Base-by-base conservation (phyloP, 2,113 vertebrate genomes). In the Mus pahari region DNA sequence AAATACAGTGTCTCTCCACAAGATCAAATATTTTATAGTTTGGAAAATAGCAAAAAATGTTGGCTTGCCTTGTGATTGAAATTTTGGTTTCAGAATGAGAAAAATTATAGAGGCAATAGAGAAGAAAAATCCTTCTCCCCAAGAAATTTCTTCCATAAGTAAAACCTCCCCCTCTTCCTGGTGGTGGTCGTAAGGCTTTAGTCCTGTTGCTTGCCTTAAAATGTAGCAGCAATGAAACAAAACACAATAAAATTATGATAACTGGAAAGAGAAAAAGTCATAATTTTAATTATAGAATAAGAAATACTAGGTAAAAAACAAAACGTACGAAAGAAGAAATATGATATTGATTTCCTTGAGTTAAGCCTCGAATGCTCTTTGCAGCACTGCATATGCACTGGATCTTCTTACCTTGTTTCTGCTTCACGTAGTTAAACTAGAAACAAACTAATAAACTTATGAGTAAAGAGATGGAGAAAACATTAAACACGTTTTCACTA, bases 31-130 rank as follows among this genome's bases (percentile, higher is more conserved):
- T 73, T 87, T 94, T 39, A 86, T 20, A 66, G 73, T 95, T 95
- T 86, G 19, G 64, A 96, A 97, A 91, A 84, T 81, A 89, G 73
- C 45, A 90, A 20, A 88, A 71, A 87, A 77, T 91, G 10, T 62
- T 96, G 81, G 70, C 33, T 53, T 90, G 66, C 14, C 82, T n/a
- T 93, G 20, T 92, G 28, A 81, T 17, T 92, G 28, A 94, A 97
- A 87, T 82, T 66, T 86, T 31, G 19, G 48, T 91, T 89, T 79
- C 62, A 73, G 48, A 96, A 94, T 73, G 58, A 92, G 60, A 48
- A 94, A 97, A 90, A 93, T 20, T 66, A 79, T 20, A 90, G 58
- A 93, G 60, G 79, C 31, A 83, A 62, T 42, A 91, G 48, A 68
- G 16, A 82, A 95, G 68, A 10, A 87, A 92, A 66, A 14, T 28